Evolutionary conservation across 2,797 vertebrate genomes (phyloP), one percentile per base, ranked within the genome.

Genomic region (Jordanella pulchra): DNA sequence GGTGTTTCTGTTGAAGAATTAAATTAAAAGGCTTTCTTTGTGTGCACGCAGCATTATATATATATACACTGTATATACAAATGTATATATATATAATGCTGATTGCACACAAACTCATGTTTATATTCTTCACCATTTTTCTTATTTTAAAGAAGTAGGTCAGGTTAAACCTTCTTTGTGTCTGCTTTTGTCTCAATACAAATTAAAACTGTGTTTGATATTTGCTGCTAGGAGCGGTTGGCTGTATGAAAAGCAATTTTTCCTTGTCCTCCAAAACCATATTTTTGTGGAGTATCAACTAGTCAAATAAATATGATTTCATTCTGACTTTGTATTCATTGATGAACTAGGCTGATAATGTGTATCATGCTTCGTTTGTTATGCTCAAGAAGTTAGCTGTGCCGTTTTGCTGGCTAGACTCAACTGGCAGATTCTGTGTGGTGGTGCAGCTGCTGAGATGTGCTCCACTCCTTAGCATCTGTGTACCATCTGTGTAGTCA

Each of bases 401-500:
- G 51, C 39, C 35, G 13, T 27, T 69, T 28, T 13, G 39, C 53
- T 28, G 7, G 9, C 27, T 47, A 60, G 28, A 70, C 9, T 70
- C 27, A 60, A 32, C 68, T 42, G 66, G 50, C n/a, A 55, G 35
- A 25, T 25, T 42, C 32, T 27, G 15, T 51, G 58, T 18, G 45
- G 35, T 63, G 30, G 23, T 71, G 17, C 69, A 71, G 30, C 56
- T 48, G 56, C 32, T 51, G 56, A 45, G 27, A 69, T 32, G 47
- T 51, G 23, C 51, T 61, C n/a, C 58, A 51, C 69, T 48, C 47
- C 30, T 35, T 63, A 51, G 58, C 45, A 51, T 42, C 60, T 63
- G 60, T 63, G 60, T 25, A 25, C 60, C 60, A 63, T 63, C 60
- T 61, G 21, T 61, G 45, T 27, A 12, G 56, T 63, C 69, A 21